Percentiles rank a stretch among this genome's conserved stretches.
Evolutionary conservation across 2,113 vertebrate species (phyloP).

Genomic region (Ammodramus savannarum): DNA sequence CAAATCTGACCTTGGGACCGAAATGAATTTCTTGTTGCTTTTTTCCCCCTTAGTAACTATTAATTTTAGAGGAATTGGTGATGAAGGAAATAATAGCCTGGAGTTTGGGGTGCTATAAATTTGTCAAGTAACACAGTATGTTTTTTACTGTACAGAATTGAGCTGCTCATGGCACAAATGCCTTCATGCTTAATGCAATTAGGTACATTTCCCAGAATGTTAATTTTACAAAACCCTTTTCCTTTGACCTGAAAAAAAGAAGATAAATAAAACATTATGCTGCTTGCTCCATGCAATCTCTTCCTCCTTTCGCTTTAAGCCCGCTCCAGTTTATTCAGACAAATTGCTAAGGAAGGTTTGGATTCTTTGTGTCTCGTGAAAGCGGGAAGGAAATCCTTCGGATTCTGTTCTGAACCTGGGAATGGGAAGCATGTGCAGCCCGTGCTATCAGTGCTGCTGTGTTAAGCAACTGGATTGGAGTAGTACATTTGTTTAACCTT

Average conservation of each 20-base stretch:
- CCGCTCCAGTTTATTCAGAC: not conserved
- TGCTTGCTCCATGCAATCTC: not conserved
- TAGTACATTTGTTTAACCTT: slow-evolving; percentile 71
- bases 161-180: not conserved
- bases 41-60: not conserved
- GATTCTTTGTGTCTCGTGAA: not conserved
- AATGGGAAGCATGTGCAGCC: not conserved
- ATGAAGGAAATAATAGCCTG: not conserved
- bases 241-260: slow-evolving; percentile 49
- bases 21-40: not conserved
- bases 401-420: not conserved
- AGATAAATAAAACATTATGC: slow-evolving; percentile 61
- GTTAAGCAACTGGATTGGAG: slow-evolving; percentile 63
- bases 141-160: not conserved
- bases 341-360: slow-evolving; percentile 23
- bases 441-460: not conserved
- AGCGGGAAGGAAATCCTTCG: not conserved
- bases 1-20: not conserved
- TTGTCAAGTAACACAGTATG: not conserved
- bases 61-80: not conserved
- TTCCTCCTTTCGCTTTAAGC: not conserved
- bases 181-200: not conserved
- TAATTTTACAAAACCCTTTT: slow-evolving; percentile 48
- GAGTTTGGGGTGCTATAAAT: not conserved
- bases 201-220: slow-evolving; percentile 19